phyloP scores from a whole-genome alignment of 1,140 invertebrate species.

The Plectus sambesii region DNA sequence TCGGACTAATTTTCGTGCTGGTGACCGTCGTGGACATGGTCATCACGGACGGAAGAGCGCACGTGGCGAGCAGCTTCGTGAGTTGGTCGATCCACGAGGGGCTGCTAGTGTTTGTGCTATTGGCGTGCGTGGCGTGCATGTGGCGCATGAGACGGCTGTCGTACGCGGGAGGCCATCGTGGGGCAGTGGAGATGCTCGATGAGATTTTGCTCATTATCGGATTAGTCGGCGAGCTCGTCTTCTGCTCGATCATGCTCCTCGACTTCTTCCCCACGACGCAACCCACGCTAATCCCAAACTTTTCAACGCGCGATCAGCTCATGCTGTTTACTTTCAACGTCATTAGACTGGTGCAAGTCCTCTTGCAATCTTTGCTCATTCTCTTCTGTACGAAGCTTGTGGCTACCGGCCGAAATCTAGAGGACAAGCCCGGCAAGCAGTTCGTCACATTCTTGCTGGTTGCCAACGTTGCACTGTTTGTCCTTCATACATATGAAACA shows the following conservation, averaged over 20 bases:
- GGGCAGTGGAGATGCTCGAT: constrained; percentile 39
- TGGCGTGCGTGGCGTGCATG: constrained; percentile 36
- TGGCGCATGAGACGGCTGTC: constrained; percentile 19
- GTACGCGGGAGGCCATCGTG: constrained; percentile 14
- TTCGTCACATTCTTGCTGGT: no score
- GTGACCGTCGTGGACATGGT: constrained; percentile 38
- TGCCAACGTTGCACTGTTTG: no score
- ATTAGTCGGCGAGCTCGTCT: constrained; percentile 39
- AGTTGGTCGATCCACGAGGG: no score
- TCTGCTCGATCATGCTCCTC: constrained; percentile 19
- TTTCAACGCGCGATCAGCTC: no score
- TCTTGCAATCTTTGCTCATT: constrained; percentile 42
- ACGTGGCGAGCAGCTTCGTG: no score
- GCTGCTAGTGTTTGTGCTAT: constrained; percentile 30
- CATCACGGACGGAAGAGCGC: no score
- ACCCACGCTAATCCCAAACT: constrained; percentile 12
- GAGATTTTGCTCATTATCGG: constrained; percentile 43
- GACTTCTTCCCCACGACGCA: constrained; percentile 11
- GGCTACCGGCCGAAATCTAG: no score
- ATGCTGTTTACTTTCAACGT: constrained; percentile 30
- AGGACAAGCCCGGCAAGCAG: no score
- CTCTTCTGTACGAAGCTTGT: no score
- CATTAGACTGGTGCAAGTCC: constrained; percentile 39
- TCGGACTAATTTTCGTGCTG: constrained; percentile 39
- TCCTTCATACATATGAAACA: no score